Base-by-base conservation (phyloP, 2,888 invertebrate species). In the Laspeyria flexula region DNA sequence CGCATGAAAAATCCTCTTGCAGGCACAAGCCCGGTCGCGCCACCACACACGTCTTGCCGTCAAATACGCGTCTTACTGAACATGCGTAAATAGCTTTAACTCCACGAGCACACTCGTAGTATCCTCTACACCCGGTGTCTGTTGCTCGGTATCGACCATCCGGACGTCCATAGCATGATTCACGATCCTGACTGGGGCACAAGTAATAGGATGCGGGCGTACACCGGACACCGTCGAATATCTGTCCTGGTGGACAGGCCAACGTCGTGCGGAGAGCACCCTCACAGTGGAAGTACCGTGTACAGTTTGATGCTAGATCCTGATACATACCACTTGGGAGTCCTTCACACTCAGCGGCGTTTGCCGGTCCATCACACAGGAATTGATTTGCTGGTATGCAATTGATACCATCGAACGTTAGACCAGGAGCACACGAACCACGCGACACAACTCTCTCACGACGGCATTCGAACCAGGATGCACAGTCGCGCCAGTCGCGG, bases 41-140 rank as follows among this genome's bases (percentile, higher is more conserved):
- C 3, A 79, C 78, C n/a, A 90, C 92, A 72, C 94, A 94, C 1
- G 81, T 77, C 53, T 94, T 93, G 0, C 94, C 94, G 75, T 94
- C 93, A 75, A 94, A 94, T 12, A 86, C 86, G 40, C 83, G 81
- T 1, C 93, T 93, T 18, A 85, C 77, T 0, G 92, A 84, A 61
- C 94, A 94, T 30, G 94, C 87, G 76, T 94, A 94, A 15, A 93
- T 90, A n/a, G 93, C 93, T 71, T 93, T 93, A 62, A 91, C 88
- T 1, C 94, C 93, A 50, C 83, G 83, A 13, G 86, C 84, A 77
- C 95, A 95, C 65, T 90, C 93, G 79, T 92, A 94, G 81, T 94
- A 94, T 9, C 93, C 93, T 38, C 94, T 91, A 69, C 94, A 94
- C 1, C 93, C 93, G 0, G 91, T 86, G 65, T 86, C 88, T 18